These are phyloP conservation scores for Carterocephalus palaemon DNA, from an alignment of 2,888 invertebrate species.

Conservation along the genomic window DNA sequence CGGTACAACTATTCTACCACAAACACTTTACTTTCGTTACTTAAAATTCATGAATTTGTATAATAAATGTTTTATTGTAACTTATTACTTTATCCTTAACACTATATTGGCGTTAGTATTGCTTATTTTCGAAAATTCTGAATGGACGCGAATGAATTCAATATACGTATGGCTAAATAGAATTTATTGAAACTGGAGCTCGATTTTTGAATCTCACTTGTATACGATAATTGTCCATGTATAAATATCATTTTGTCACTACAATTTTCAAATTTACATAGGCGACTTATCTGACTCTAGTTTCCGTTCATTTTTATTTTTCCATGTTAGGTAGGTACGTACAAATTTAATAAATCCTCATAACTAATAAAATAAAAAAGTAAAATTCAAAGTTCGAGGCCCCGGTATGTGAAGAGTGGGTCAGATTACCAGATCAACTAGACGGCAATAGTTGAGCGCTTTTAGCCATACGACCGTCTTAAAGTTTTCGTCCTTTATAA, in stretches of 20 bases:
- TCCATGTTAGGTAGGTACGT: no score
- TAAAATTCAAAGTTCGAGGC: no score
- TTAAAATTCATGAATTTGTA: slow-evolving; percentile 19
- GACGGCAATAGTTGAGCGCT: not conserved
- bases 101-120: slow-evolving; percentile 73
- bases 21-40: slow-evolving; percentile 35
- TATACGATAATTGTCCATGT: no score
- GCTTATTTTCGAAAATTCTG: slow-evolving; percentile 45
- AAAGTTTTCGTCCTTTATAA: not conserved
- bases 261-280: no score
- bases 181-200: no score
- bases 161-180: no score
- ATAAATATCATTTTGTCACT: no score
- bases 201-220: no score
- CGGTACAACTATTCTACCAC: slow-evolving; percentile 42
- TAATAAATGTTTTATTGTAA: slow-evolving; percentile 48
- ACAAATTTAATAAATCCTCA: no score
- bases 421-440: not conserved
- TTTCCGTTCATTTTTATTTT: not conserved
- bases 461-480: slow-evolving; percentile 4
- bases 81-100: slow-evolving; percentile 45
- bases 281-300: no score
- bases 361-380: no score
- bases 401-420: no score
- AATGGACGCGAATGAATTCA: slow-evolving; percentile 30